Conservation (phyloP, 2,113 vertebrate species). For the Brachyhypopomus occidentalis region DNA sequence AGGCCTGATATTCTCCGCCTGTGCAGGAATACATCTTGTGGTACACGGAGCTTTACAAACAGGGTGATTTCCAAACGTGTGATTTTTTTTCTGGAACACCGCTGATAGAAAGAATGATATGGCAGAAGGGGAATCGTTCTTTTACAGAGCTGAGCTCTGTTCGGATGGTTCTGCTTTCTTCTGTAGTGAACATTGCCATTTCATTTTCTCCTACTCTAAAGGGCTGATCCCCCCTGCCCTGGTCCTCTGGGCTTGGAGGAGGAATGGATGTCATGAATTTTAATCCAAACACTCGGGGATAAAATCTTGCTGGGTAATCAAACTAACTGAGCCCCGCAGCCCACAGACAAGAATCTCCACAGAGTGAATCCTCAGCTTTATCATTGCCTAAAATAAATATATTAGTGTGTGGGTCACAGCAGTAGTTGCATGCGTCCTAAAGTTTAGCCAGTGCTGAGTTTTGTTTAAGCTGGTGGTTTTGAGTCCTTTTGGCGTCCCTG, state of each 20-base stretch:
- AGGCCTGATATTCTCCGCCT: neutral
- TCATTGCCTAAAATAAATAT: conserved; percentile 46
- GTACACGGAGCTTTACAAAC: conserved; percentile 22
- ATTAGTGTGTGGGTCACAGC: conserved; percentile 16
- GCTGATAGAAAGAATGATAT: conserved; percentile 23
- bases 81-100: neutral
- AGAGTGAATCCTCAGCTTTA: conserved; percentile 31
- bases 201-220: conserved; percentile 41
- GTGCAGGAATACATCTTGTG: conserved; percentile 17
- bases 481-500: conserved; percentile 10
- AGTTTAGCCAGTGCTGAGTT: conserved; percentile 13
- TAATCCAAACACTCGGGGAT: conserved; percentile 40
- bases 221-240: conserved; percentile 12
- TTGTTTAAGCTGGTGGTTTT: conserved; percentile 2
- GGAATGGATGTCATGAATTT: conserved; percentile 53
- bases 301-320: conserved; percentile 45
- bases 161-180: neutral
- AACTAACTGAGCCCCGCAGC: conserved; percentile 43
- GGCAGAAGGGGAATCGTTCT: neutral
- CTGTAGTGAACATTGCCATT: conserved; percentile 41
- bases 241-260: conserved; percentile 28
- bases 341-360: conserved; percentile 36
- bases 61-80: conserved; percentile 8
- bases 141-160: neutral
- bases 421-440: neutral